Percentiles rank a stretch among this genome's conserved stretches.
Conservation (phyloP, 2,113 vertebrate species). For the Osmerus mordax region DNA sequence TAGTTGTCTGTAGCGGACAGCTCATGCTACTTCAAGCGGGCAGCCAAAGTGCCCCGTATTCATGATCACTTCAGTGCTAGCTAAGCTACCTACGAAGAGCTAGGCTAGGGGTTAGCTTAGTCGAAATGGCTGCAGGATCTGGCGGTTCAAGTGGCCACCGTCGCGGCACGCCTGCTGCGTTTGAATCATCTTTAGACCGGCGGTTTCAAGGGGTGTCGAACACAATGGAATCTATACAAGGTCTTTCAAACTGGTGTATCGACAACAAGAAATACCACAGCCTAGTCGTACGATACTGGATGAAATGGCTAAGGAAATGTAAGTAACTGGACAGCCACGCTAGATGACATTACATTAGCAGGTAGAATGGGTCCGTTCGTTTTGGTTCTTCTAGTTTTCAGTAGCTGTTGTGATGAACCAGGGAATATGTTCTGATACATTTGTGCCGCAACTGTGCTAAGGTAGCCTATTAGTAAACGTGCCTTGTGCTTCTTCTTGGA, state of each 20-base stretch:
- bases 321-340: slow-evolving; percentile 61
- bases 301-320: slow-evolving; percentile 90
- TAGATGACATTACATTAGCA: background rate
- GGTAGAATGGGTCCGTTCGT: background rate
- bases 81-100: background rate
- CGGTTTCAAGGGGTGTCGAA: slow-evolving; percentile 85
- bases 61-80: background rate
- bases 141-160: slow-evolving; percentile 51
- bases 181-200: slow-evolving; percentile 84
- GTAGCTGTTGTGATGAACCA: no score
- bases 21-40: no score
- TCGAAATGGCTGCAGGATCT: slow-evolving; percentile 86
- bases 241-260: slow-evolving; percentile 89
- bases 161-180: slow-evolving; percentile 64
- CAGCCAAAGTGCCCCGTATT: no score
- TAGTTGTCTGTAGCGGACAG: no score
- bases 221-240: slow-evolving; percentile 96
- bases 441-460: no score
- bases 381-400: no score
- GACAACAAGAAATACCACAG: slow-evolving; percentile 94
- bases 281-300: slow-evolving; percentile 88
- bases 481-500: no score
- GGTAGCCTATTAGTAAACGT: no score
- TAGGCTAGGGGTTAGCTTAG: slow-evolving; percentile 5
- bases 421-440: no score